These are phyloP conservation scores for Tachysurus vachellii DNA, from an alignment of 2,113 vertebrate genomes.

Conservation along the genomic window DNA sequence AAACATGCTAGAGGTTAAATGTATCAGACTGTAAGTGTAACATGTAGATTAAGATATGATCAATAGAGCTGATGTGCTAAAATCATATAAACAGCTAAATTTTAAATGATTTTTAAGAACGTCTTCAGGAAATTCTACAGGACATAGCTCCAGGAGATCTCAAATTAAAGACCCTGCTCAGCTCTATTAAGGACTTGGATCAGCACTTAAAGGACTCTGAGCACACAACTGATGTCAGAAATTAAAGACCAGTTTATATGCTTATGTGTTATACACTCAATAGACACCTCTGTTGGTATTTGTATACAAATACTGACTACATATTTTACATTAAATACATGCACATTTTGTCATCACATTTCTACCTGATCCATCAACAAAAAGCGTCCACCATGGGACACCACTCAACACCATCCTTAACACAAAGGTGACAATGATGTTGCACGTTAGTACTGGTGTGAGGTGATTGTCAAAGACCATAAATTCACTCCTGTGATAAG, in stretches of 20 bases:
- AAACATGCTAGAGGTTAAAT: slow-evolving; percentile 8
- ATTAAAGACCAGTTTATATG: background rate
- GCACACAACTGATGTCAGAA: background rate
- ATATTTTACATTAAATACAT: background rate
- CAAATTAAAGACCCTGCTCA: background rate
- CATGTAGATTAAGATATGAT: background rate
- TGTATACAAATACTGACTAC: background rate
- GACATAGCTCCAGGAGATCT: background rate
- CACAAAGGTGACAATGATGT: background rate
- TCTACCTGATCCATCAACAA: background rate
- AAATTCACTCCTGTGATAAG: background rate
- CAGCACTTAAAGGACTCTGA: background rate
- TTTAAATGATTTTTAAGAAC: background rate
- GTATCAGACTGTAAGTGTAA: slow-evolving; percentile 16
- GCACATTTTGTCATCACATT: background rate
- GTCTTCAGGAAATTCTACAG: background rate
- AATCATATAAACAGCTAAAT: background rate
- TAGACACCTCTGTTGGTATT: background rate
- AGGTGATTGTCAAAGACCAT: background rate
- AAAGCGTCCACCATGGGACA: background rate
- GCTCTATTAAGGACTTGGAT: background rate
- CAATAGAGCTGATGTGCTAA: background rate
- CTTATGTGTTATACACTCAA: background rate
- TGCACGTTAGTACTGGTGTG: background rate
- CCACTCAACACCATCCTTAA: background rate